Evolutionary conservation across 1,140 invertebrate species (phyloP).

Genomic region (Zaprionus lachaisei): DNA sequence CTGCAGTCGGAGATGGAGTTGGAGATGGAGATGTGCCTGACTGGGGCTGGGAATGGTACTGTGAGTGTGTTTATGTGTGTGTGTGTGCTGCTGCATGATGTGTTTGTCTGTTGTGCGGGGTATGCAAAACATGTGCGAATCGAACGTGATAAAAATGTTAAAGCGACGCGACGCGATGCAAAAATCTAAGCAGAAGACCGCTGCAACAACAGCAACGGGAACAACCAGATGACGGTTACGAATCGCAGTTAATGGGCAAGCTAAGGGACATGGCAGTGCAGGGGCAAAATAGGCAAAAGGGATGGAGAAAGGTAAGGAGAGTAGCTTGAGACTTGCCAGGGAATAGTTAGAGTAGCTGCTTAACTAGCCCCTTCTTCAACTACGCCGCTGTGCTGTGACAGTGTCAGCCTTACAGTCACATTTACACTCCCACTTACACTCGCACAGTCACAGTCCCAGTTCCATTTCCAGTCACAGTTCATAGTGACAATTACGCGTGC

Average conservation of each 20-base stretch:
- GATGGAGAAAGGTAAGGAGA: not conserved
- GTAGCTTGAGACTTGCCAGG: too few relatives aligned
- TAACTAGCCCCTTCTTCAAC: not conserved
- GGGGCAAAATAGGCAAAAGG: not conserved
- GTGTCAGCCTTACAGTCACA: not conserved
- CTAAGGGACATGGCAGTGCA: not conserved
- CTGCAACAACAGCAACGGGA: not conserved
- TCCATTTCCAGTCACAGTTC: conserved; percentile 52
- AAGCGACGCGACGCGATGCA: conserved; percentile 44
- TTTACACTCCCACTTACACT: not conserved
- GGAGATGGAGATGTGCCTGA: conserved; percentile 19
- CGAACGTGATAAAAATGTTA: conserved; percentile 84
- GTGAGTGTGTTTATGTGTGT: conserved; percentile 24
- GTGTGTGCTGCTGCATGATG: conserved; percentile 9
- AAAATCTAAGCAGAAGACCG: conserved; percentile 29
- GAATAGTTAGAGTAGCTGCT: not conserved
- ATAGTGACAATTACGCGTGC: conserved; percentile 80
- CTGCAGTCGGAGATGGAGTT: conserved; percentile 8
- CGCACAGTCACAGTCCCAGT: conserved; percentile 23
- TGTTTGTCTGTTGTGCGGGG: conserved; percentile 28
- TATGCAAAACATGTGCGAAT: conserved; percentile 84
- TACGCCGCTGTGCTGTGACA: conserved; percentile 3
- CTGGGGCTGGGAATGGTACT: conserved; percentile 22
- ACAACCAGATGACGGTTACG: conserved; percentile 59
- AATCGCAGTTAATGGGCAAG: conserved; percentile 71